These are phyloP conservation scores for Sebastes schlegelii DNA, from an alignment of 2,113 vertebrate species.

Conservation along the genomic window DNA sequence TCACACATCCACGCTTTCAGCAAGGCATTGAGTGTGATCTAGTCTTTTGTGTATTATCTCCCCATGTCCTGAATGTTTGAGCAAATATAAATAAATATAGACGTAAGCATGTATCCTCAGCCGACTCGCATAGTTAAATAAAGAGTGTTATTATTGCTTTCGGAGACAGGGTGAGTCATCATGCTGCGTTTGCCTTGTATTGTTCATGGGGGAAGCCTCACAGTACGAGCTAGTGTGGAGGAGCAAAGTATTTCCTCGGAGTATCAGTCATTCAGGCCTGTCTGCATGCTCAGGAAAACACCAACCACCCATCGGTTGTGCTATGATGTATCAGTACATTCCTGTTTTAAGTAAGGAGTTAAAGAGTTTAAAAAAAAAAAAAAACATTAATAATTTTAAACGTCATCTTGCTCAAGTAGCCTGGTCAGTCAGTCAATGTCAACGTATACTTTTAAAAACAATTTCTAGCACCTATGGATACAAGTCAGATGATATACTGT, in stretches of 20 bases:
- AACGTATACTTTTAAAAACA: not conserved
- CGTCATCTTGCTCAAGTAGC: not conserved
- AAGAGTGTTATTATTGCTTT: slow-evolving; percentile 40
- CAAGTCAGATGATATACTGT: too few species aligned
- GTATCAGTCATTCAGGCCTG: slow-evolving; percentile 2
- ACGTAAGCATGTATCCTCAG: not conserved
- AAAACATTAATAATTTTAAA: not conserved
- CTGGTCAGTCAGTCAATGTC: not conserved
- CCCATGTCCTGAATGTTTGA: not conserved
- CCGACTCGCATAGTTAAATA: slow-evolving; percentile 7
- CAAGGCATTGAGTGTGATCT: not conserved
- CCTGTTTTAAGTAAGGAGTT: not conserved
- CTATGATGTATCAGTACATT: not conserved
- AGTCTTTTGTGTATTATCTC: not conserved
- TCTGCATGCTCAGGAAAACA: slow-evolving; percentile 9
- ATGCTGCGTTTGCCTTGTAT: slow-evolving; percentile 27
- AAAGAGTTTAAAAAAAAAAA: not conserved
- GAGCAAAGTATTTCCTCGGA: slow-evolving; percentile 45
- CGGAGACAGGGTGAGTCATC: slow-evolving; percentile 54
- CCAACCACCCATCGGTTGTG: not conserved
- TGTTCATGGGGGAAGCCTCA: slow-evolving; percentile 50
- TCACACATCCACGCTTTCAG: not conserved
- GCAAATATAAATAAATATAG: slow-evolving; percentile 1
- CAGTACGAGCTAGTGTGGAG: slow-evolving; percentile 9
- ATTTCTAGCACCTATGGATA: not conserved